These are phyloP conservation scores for Anarrhichthys ocellatus DNA, from an alignment of 2,113 vertebrate genomes.

Conservation along the genomic window DNA sequence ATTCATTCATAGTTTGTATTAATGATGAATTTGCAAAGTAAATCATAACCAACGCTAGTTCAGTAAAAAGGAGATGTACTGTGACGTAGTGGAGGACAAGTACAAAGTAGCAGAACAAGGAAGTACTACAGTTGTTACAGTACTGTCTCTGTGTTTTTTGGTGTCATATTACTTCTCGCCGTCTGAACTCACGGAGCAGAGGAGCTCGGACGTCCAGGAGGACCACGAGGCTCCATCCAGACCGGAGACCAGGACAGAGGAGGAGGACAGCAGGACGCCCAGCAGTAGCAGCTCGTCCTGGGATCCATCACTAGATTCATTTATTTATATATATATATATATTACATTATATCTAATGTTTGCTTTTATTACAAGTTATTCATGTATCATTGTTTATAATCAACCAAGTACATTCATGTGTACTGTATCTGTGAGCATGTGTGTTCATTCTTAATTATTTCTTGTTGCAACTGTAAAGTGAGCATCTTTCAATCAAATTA, in stretches of 20 bases:
- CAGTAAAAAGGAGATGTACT: no score
- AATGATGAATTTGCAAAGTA: no score
- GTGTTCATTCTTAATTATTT: neutral
- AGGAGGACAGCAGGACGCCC: slow-evolving; percentile 90
- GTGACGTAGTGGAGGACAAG: no score
- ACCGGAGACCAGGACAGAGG: slow-evolving; percentile 91
- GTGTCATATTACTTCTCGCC: neutral
- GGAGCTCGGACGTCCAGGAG: slow-evolving; percentile 85
- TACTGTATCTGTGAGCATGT: neutral
- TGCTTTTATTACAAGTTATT: no score
- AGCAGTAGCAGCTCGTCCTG: slow-evolving; percentile 93
- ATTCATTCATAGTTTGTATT: no score
- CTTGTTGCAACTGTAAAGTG: neutral
- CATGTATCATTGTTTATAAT: neutral
- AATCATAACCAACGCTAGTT: no score
- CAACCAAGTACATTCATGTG: neutral
- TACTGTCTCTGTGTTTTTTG: neutral
- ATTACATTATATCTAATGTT: neutral
- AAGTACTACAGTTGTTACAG: neutral
- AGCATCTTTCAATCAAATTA: neutral
- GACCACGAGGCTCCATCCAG: slow-evolving; percentile 90
- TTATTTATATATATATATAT: no score
- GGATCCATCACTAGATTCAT: slow-evolving; percentile 65
- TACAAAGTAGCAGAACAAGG: no score
- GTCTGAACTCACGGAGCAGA: slow-evolving; percentile 90